Base-by-base conservation (phyloP, 2,113 vertebrate species). In the Vulpes vulpes region DNA sequence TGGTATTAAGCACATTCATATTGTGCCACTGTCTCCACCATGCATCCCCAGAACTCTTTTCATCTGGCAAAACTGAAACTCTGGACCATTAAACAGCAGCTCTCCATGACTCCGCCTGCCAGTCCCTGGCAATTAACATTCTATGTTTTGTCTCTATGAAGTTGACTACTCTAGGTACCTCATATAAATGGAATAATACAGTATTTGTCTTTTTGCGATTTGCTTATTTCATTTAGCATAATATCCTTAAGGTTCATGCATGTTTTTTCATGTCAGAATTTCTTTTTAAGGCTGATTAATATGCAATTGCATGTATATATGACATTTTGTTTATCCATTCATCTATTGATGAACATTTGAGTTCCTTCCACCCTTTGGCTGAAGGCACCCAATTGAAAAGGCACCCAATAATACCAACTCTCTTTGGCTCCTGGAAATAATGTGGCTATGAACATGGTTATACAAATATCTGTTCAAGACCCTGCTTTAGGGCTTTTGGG, bases 301-400 rank as follows among this genome's bases (percentile, higher is more conserved):
- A 49, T 73, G 43, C 16, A 11, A 53, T 20, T 87, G 3, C 23
- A 16, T 84, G 9, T 60, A 59, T 32, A 84, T 38, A 49, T 16
- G 30, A 83, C 20, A 83, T 86, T 97, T 96, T 93, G 43, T 93
- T 95, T 81, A 55, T 82, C 17, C 11, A 76, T 69, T 93, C 53
- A 67, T 59, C 55, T 76, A 19, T 93, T 23, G 64, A 35, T 80
- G 32, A 38, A 67, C 49, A 60, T 2, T 65, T 59, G 35, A 59
- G 10, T 65, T 73, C 11, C 8, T 81, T 67, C 32, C 8, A 90
- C 12, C 32, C 22, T 43, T 93, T 49, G 22, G 17, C 6, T 89
- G 38, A 38, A 38, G 38, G 38, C 38, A 38, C 38, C 38, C 38
- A 38, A 38, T 38, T 38, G 38, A 38, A 38, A 38, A 38, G 38